These are phyloP conservation scores for Leptoclinus maculatus DNA, from an alignment of 2,797 vertebrate genomes.

Conservation along the genomic window DNA sequence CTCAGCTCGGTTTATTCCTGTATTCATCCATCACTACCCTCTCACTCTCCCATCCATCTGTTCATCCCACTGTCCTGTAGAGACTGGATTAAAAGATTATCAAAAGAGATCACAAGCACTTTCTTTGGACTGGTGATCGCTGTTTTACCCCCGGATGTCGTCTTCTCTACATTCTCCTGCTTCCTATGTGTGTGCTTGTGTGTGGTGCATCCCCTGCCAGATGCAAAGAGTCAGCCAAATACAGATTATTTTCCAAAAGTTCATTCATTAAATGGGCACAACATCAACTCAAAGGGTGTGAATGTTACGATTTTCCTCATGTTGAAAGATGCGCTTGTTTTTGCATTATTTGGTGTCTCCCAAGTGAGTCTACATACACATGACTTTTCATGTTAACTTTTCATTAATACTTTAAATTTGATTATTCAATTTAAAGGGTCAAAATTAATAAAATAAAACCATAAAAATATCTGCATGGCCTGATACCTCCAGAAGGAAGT, in stretches of 20 bases:
- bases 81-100: conserved; percentile 9
- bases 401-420: neutral
- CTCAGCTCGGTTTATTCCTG: conserved; percentile 2
- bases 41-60: conserved; percentile 6
- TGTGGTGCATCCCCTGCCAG: neutral
- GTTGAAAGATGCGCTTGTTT: neutral
- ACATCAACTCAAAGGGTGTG: neutral
- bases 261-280: neutral
- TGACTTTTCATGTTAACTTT: neutral
- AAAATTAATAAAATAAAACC: neutral
- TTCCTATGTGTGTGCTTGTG: neutral
- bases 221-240: neutral
- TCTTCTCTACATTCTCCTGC: neutral
- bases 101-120: neutral
- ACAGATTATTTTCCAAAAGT: neutral
- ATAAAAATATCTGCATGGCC: neutral
- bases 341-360: neutral
- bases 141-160: neutral
- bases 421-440: neutral
- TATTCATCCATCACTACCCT: neutral
- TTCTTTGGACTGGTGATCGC: neutral
- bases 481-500: neutral
- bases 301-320: neutral
- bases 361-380: neutral
- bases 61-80: conserved; percentile 4